These are phyloP conservation scores for Globodera ellingtonae DNA, from an alignment of 1,140 invertebrate species.

Conservation along the genomic window DNA sequence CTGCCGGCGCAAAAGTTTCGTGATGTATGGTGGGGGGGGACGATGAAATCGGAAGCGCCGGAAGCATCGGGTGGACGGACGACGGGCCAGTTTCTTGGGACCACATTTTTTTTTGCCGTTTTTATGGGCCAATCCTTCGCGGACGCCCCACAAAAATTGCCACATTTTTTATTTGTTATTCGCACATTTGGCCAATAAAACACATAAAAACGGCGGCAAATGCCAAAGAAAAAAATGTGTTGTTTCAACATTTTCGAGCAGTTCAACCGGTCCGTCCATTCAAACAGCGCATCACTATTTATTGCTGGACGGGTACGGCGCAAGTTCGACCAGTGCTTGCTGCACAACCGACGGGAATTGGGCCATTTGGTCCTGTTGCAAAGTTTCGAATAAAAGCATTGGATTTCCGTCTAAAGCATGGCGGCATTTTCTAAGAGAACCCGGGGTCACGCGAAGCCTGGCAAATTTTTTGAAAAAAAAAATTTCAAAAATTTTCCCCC, in stretches of 20 bases:
- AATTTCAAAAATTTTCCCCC: too few relatives aligned
- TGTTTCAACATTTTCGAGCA: neutral
- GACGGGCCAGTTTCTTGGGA: neutral
- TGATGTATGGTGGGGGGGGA: neutral
- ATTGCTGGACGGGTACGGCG: neutral
- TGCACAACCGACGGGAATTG: neutral
- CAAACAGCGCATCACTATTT: constrained; percentile 2
- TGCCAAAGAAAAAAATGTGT: neutral
- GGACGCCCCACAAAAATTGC: too few relatives aligned
- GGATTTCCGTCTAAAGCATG: too few relatives aligned
- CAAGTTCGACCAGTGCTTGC: neutral
- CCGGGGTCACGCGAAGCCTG: neutral
- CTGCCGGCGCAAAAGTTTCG: neutral
- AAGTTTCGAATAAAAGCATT: neutral
- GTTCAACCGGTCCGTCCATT: neutral
- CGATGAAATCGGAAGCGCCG: too few relatives aligned
- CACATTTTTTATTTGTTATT: neutral
- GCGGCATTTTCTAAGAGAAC: too few relatives aligned
- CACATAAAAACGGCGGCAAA: neutral
- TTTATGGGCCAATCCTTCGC: neutral
- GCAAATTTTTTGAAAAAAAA: neutral
- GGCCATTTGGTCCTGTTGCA: neutral
- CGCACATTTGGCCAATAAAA: neutral
- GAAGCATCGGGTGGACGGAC: neutral
- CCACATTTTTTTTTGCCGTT: neutral